These are phyloP conservation scores for Nasonia vitripennis DNA, from an alignment of 1,140 invertebrate species.

Conservation along the genomic window DNA sequence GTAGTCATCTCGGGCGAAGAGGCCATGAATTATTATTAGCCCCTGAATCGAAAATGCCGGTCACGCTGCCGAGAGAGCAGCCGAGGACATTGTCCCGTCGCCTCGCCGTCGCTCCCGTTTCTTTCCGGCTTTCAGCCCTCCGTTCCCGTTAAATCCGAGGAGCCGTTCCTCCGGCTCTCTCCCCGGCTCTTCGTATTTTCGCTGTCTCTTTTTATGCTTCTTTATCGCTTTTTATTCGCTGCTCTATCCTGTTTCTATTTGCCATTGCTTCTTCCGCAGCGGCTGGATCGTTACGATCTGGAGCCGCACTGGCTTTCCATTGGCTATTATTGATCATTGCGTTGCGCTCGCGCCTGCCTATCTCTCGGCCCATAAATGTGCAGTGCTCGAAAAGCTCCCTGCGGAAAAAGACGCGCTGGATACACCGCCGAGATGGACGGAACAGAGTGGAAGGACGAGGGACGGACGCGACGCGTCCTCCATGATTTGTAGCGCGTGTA, in stretches of 20 bases:
- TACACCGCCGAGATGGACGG: not conserved
- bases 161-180: not conserved
- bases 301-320: not conserved
- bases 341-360: too few relatives aligned
- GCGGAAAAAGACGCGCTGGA: too few relatives aligned
- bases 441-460: not conserved
- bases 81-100: slow-evolving; percentile 60
- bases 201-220: not conserved
- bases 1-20: not conserved
- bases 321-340: too few relatives aligned
- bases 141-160: slow-evolving; percentile 8
- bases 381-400: too few relatives aligned
- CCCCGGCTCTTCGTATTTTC: not conserved
- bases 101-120: slow-evolving; percentile 32
- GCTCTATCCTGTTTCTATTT: not conserved
- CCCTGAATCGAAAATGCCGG: slow-evolving; percentile 63
- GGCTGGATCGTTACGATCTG: not conserved
- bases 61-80: slow-evolving; percentile 57
- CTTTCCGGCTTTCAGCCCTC: slow-evolving; percentile 16
- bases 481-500: slow-evolving; percentile 59
- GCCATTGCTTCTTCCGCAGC: not conserved
- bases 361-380: too few relatives aligned
- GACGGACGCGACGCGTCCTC: not conserved
- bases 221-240: not conserved
- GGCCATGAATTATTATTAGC: slow-evolving; percentile 57